These are phyloP conservation scores for Hucho hucho DNA, from an alignment of 2,113 vertebrate species.

Conservation along the genomic window DNA sequence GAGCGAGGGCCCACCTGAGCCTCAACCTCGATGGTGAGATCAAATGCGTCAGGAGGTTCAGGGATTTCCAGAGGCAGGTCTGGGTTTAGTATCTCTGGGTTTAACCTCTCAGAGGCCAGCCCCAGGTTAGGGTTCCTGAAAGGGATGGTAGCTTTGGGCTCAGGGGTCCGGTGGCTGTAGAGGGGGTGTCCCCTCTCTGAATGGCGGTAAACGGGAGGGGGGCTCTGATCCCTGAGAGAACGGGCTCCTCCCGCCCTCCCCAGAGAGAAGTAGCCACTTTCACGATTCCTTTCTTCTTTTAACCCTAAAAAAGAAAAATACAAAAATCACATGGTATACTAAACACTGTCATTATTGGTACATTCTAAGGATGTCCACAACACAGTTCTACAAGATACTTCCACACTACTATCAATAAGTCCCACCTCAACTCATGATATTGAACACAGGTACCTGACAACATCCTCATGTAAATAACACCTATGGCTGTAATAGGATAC, in stretches of 20 bases:
- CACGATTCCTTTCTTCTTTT: conserved; percentile 58
- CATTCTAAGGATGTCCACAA: not conserved
- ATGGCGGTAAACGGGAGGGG: conserved; percentile 56
- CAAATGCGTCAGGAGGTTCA: conserved; percentile 54
- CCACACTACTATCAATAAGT: not conserved
- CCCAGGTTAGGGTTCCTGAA: conserved; percentile 79
- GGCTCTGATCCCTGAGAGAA: conserved; percentile 48
- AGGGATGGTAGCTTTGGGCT: conserved; percentile 73
- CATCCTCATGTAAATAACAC: conserved; percentile 65
- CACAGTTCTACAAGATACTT: not conserved
- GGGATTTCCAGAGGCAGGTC: conserved; percentile 41
- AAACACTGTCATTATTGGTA: not conserved
- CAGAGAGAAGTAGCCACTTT: conserved; percentile 75
- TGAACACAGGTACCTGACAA: conserved; percentile 37
- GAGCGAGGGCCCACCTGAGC: conserved; percentile 71
- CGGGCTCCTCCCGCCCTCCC: conserved; percentile 54
- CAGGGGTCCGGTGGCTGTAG: conserved; percentile 57
- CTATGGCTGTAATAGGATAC: conserved; percentile 64
- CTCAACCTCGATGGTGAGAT: conserved; percentile 68
- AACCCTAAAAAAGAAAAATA: conserved; percentile 45
- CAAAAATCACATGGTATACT: not conserved
- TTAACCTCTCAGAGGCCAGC: conserved; percentile 69
- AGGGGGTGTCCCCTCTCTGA: conserved; percentile 73
- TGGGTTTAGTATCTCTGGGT: conserved; percentile 39
- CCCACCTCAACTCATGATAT: conserved; percentile 52